Base-by-base conservation (phyloP, 2,888 invertebrate genomes). In the Plagiodera versicolora region DNA sequence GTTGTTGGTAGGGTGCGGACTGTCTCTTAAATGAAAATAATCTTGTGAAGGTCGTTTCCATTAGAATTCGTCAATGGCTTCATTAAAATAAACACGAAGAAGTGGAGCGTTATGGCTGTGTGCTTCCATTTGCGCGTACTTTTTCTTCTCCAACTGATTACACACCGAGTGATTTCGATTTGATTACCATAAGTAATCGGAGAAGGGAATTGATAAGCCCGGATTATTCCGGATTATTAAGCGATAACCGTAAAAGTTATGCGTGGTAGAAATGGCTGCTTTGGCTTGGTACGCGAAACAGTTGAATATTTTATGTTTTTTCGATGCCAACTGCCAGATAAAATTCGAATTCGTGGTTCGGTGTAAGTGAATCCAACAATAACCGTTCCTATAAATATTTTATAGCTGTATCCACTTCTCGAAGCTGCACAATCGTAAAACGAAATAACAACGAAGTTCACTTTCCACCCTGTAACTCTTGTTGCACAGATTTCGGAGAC, bases 31-130 rank as follows among this genome's bases (percentile, higher is more conserved):
- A 66, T 65, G 64, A 66, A 69, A 69, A 69, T 64, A 65, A 61
- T 68, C 64, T 65, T 61, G 65, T 63, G 65, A 67, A 72, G 72
- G 72, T 72, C 72, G 66, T 71, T 72, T 72, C 66, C 67, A 72
- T 72, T 65, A 69, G 63, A 51, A 39, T 39, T 14, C 39, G 14
- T 39, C 39, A 39, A 39, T 39, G 11, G 39, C 39, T 39, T 39
- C 39, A 39, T 39, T 39, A n/a, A 39, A 39, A 39, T 39, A 14
- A 39, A 39, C 39, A 39, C 39, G 39, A 39, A 39, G 39, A 39
- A 14, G 4, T n/a, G 39, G 14, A 39, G 24, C 24, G 24, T 24
- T 5, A 24, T 24, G 24, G 24, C 6, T 24, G 4, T 5, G 24
- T 24, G 24, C 24, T 24, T 24, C 6, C 24, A 6, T 24, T 5